Conservation (phyloP, 2,797 vertebrate genomes). For the Benthosema pterotum region DNA sequence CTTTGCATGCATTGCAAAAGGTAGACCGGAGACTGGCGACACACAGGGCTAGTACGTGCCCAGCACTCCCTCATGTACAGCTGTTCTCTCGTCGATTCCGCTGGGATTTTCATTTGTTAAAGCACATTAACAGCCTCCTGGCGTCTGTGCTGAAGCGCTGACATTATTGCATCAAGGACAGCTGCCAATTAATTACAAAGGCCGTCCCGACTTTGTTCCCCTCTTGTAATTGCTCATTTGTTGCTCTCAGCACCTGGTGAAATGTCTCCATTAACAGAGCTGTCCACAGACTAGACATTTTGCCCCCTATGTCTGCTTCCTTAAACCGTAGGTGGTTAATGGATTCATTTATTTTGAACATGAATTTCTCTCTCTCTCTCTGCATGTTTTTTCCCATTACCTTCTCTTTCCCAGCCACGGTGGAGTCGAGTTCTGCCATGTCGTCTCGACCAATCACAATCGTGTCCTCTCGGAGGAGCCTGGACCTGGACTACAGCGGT, state of each 20-base stretch:
- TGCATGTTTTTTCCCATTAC: conserved; percentile 54
- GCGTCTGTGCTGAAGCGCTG: conserved; percentile 13
- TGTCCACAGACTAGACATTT: conserved; percentile 19
- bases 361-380: conserved; percentile 26
- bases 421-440: conserved; percentile 47
- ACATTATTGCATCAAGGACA: conserved; percentile 33
- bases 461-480: conserved; percentile 45
- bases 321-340: conserved; percentile 57
- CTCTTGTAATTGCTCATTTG: conserved; percentile 37
- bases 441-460: conserved; percentile 63
- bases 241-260: conserved; percentile 17
- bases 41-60: too few relatives aligned
- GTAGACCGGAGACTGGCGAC: too few relatives aligned
- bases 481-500: conserved; percentile 55
- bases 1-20: too few relatives aligned
- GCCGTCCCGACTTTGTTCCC: conserved; percentile 35
- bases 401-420: conserved; percentile 32
- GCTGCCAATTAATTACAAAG: conserved; percentile 43
- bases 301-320: conserved; percentile 34
- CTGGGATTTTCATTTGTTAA: conserved; percentile 31
- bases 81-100: conserved; percentile 38
- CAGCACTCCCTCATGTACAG: too few relatives aligned
- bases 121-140: neutral
- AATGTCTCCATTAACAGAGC: conserved; percentile 5
- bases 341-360: conserved; percentile 40